Base-by-base conservation (phyloP, 2,888 invertebrate genomes). In the Nemapogon koenigi region DNA sequence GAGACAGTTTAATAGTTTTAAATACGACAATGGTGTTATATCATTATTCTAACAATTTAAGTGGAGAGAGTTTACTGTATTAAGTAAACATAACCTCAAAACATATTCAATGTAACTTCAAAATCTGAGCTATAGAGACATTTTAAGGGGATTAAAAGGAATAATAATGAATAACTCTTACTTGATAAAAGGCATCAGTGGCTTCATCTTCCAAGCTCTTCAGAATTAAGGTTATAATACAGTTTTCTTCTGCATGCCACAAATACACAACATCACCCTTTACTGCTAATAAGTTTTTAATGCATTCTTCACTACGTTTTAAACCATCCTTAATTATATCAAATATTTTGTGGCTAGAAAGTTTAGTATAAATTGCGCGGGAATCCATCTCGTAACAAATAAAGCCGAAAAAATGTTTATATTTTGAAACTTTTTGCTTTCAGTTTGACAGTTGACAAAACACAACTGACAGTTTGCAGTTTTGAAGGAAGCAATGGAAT, bases 211-310 rank as follows among this genome's bases (percentile, higher is more conserved):
- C 62, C 53, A 79, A 50, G 56, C 70, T 57, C 56, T 69, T 76
- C 44, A 87, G 48, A 57, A 87, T 86, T 45, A 88, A 62, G 41
- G 84, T 78, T 49, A 84, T 67, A 43, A 88, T 73, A 59, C 85
- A 86, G 53, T 81, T 83, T 57, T 86, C 84, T 40, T 76, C 63
- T 2, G 81, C 73, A 54, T 85, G 83, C 89, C 88, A 89, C 48
- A 83, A 76, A 53, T 84, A 89, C 39, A 88, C 63, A 48, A 87
- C 81, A 59, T 87, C 85, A 47, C 88, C 86, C 42, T 82, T 81
- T 38, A 86, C 78, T 49, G 83, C 82, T 17, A 88, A 57, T 46
- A 87, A 79, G 62, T 86, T 86, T 42, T 79, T 72, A 46, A 87
- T 81, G n/a, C 11, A 15, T 49, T 84, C 86, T 41, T 71, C 76